Evolutionary conservation across 1,140 invertebrate genomes (phyloP).

Genomic region (Scaptomyza graminum): DNA sequence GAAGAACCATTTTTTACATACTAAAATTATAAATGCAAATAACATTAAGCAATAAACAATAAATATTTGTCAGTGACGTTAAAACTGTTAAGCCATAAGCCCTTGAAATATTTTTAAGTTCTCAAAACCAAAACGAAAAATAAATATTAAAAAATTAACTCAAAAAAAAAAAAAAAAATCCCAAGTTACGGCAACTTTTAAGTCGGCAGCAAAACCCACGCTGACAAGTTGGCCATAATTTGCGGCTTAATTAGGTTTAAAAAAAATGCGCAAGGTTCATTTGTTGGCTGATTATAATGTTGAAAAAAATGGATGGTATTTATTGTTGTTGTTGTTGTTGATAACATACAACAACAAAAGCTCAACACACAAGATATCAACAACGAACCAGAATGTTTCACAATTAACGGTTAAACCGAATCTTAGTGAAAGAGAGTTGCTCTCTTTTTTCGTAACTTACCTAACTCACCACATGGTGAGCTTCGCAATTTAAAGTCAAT

Average conservation of each 20-base stretch:
- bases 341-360: slow-evolving; percentile 6
- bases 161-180: slow-evolving; percentile 25
- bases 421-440: neutral
- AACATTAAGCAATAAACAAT: neutral
- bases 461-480: neutral
- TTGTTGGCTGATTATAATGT: slow-evolving; percentile 43
- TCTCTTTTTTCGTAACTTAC: neutral
- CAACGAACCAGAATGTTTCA: neutral
- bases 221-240: slow-evolving; percentile 68
- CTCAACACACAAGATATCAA: slow-evolving; percentile 10
- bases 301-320: slow-evolving; percentile 14
- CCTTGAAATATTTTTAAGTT: neutral
- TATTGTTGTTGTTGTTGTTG: slow-evolving; percentile 10
- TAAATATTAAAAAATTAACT: neutral
- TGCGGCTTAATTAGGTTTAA: slow-evolving; percentile 72
- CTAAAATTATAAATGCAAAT: no score
- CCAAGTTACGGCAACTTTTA: slow-evolving; percentile 36
- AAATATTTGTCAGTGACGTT: neutral
- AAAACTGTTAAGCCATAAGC: neutral
- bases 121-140: slow-evolving; percentile 1
- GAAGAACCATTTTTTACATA: no score
- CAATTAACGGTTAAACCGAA: slow-evolving; percentile 4
- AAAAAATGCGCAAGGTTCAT: slow-evolving; percentile 61
- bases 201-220: slow-evolving; percentile 31
- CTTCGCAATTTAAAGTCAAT: neutral